Percentiles rank a stretch among this genome's conserved stretches.
Conservation (phyloP, 2,797 vertebrate genomes). For the Rhynchotus rufescens region DNA sequence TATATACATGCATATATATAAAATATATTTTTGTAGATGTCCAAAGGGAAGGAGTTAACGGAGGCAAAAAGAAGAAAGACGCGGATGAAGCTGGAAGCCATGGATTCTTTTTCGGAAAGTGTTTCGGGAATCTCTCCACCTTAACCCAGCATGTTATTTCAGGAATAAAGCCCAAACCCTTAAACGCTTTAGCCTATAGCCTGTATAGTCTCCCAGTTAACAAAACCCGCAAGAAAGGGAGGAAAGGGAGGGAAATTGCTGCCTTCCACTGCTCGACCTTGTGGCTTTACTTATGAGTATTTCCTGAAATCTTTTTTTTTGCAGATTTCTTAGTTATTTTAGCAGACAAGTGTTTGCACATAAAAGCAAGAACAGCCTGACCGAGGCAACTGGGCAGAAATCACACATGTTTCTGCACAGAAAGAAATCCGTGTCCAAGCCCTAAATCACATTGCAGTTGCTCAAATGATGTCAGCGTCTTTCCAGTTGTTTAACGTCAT, state of each 20-base stretch:
- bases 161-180: not conserved
- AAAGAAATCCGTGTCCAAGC: rapidly evolving
- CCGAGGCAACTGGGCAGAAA: not conserved
- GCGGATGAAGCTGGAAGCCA: not conserved
- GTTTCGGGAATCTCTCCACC: conserved; percentile 10
- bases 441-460: not conserved
- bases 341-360: not conserved
- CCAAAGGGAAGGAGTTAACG: not conserved
- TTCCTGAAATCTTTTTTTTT: not conserved
- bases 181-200: not conserved
- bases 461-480: not conserved
- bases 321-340: not conserved
- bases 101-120: not conserved
- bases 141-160: not conserved
- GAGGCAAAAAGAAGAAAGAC: not conserved
- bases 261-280: not conserved
- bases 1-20: rapidly evolving
- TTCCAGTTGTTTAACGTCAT: conserved; percentile 4
- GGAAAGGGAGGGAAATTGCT: conserved; percentile 38
- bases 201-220: not conserved
- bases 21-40: no score
- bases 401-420: not conserved
- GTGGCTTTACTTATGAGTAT: not conserved
- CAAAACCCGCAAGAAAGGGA: conserved; percentile 31
- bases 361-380: not conserved